A percentile compares a stretch with the other conserved stretches of the same genome.
Evolutionary conservation across 2,113 vertebrate genomes (phyloP).

Genomic region (Stomatorhinus ivindoensis): DNA sequence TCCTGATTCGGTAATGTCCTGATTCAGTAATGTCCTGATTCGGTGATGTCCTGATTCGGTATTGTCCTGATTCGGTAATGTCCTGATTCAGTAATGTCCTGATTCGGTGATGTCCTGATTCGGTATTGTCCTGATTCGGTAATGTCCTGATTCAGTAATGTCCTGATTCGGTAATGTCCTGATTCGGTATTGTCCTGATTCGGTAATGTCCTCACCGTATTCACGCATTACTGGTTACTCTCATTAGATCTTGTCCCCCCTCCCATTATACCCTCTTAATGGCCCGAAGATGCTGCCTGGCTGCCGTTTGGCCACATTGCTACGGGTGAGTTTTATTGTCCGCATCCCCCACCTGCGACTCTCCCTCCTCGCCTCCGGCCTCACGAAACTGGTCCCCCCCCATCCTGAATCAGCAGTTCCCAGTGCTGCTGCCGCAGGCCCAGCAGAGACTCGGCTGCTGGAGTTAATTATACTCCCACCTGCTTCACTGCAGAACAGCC

Average conservation of each 20-base stretch:
- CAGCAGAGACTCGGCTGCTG: neutral
- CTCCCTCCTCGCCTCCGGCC: neutral
- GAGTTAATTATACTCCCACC: slow-evolving; percentile 4
- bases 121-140: too few relatives aligned
- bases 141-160: too few relatives aligned
- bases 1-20: too few relatives aligned
- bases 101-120: too few relatives aligned
- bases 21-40: too few relatives aligned
- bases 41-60: too few relatives aligned
- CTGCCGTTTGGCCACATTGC: neutral
- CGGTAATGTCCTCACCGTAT: neutral
- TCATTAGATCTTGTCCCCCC: neutral
- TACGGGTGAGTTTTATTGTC: neutral
- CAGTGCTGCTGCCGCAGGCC: too few relatives aligned
- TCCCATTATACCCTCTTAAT: neutral
- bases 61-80: too few relatives aligned
- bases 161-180: too few relatives aligned
- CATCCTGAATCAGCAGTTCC: neutral
- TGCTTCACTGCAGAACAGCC: neutral
- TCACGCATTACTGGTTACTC: neutral
- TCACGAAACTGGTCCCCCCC: neutral
- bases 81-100: too few relatives aligned
- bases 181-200: too few relatives aligned
- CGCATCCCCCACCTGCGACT: too few relatives aligned
- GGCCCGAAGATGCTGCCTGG: neutral